phyloP scores from a whole-genome alignment of 2,113 vertebrate species.

The Hepsetus odoe region DNA sequence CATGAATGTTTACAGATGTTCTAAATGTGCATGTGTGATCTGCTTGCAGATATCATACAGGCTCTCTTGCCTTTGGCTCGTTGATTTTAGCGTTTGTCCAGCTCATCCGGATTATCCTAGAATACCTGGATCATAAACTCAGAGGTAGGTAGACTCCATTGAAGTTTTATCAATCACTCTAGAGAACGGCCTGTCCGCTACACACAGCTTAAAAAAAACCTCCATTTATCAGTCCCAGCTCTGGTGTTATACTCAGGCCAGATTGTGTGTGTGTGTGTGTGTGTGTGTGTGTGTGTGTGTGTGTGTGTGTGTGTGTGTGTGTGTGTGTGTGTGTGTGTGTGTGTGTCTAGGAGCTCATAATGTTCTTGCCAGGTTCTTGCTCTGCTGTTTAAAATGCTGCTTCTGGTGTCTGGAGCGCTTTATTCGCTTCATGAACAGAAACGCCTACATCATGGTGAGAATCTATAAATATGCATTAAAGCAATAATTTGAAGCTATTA shows the following conservation, averaged over 20 bases:
- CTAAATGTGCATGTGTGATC: background rate
- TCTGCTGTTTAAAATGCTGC: slow-evolving; percentile 89
- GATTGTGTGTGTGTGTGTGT: slow-evolving; percentile 33
- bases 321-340: slow-evolving; percentile 31
- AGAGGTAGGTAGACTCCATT: slow-evolving; percentile 73
- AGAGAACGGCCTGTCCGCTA: background rate
- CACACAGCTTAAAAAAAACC: background rate
- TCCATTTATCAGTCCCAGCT: background rate
- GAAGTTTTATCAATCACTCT: background rate
- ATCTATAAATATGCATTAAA: slow-evolving; percentile 2
- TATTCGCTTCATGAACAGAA: slow-evolving; percentile 90
- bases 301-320: slow-evolving; percentile 14
- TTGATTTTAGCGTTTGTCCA: slow-evolving; percentile 86
- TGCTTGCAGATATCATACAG: slow-evolving; percentile 86
- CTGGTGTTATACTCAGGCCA: slow-evolving; percentile 25
- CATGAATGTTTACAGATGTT: no score
- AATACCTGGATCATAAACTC: slow-evolving; percentile 87
- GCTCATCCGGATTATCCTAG: slow-evolving; percentile 79
- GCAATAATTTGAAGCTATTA: background rate
- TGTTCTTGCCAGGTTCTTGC: slow-evolving; percentile 79
- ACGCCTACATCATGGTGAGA: slow-evolving; percentile 94
- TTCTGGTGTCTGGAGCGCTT: slow-evolving; percentile 93
- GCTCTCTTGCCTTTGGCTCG: slow-evolving; percentile 90
- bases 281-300: slow-evolving; percentile 7
- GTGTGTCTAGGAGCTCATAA: slow-evolving; percentile 78